phyloP scores from a whole-genome alignment of 1,140 invertebrate genomes.

The Mamestra configurata region DNA sequence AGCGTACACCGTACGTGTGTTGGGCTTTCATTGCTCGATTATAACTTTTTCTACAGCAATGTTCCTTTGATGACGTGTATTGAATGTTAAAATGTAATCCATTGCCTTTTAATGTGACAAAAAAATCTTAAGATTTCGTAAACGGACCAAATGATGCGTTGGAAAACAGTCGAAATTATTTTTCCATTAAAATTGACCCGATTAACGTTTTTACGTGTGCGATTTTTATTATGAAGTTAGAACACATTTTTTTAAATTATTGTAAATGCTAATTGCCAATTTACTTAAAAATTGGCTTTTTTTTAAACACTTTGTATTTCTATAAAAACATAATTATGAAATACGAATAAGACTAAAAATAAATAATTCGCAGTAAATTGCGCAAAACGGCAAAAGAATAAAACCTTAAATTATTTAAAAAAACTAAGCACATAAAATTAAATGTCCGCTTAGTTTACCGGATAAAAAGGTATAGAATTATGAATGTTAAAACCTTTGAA shows the following conservation, averaged over 20 bases:
- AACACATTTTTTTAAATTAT: no score
- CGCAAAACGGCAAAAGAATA: no score
- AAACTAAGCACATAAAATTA: no score
- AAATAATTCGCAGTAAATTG: no score
- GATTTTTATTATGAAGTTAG: neutral
- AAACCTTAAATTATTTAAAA: no score
- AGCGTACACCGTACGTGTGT: conserved; percentile 53
- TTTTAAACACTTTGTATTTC: no score
- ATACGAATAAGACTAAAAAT: no score
- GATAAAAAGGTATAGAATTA: neutral
- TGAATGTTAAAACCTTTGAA: neutral
- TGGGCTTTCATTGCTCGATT: conserved; percentile 54
- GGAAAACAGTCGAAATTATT: neutral
- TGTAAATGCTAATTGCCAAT: no score
- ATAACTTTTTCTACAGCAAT: conserved; percentile 53
- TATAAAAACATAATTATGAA: no score
- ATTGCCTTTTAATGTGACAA: neutral
- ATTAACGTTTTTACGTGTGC: neutral
- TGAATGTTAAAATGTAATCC: conserved; percentile 7
- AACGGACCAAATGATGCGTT: neutral
- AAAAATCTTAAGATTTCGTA: neutral
- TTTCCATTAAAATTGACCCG: neutral
- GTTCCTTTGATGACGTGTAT: conserved; percentile 5
- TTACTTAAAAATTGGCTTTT: no score
- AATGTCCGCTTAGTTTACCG: neutral